A percentile compares a stretch with the other conserved stretches of the same genome.
Conservation (phyloP, 2,888 invertebrate species). For the Suillia variegata region DNA sequence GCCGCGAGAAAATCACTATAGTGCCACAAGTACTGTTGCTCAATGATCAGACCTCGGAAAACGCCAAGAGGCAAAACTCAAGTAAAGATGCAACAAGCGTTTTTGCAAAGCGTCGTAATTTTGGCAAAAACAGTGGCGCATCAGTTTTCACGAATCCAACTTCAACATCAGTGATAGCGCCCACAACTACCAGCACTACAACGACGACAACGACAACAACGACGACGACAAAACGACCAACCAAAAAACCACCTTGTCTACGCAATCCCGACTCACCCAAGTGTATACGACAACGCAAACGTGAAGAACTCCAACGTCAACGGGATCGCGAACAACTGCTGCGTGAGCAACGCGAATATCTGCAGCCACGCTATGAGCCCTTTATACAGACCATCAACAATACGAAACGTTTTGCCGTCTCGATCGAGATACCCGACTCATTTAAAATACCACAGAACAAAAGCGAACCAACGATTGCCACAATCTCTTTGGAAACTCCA, state of each 20-base stretch:
- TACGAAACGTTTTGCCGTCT: slow-evolving; percentile 55
- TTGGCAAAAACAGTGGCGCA: slow-evolving; percentile 22
- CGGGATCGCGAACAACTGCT: slow-evolving; percentile 53
- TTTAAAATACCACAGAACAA: slow-evolving; percentile 45
- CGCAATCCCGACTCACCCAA: slow-evolving; percentile 56
- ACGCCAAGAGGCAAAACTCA: slow-evolving; percentile 27
- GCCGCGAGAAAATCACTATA: slow-evolving; percentile 49
- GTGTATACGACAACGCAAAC: slow-evolving; percentile 54
- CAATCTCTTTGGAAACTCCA: not conserved
- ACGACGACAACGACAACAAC: slow-evolving; percentile 33
- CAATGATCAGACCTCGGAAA: slow-evolving; percentile 49
- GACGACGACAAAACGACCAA: slow-evolving; percentile 43
- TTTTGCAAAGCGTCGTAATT: slow-evolving; percentile 27
- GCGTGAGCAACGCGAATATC: slow-evolving; percentile 50
- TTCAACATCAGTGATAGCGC: slow-evolving; percentile 24
- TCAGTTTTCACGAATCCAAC: slow-evolving; percentile 30
- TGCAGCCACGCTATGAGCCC: slow-evolving; percentile 50
- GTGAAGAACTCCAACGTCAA: slow-evolving; percentile 55
- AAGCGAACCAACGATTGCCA: slow-evolving; percentile 6
- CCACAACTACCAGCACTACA: slow-evolving; percentile 31
- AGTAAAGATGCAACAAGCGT: slow-evolving; percentile 18
- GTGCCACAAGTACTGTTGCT: slow-evolving; percentile 57
- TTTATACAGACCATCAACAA: slow-evolving; percentile 55
- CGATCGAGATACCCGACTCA: slow-evolving; percentile 57
- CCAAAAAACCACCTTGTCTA: slow-evolving; percentile 52